phyloP scores from a whole-genome alignment of 2,888 invertebrate genomes.

The Palloptera scutellata region DNA sequence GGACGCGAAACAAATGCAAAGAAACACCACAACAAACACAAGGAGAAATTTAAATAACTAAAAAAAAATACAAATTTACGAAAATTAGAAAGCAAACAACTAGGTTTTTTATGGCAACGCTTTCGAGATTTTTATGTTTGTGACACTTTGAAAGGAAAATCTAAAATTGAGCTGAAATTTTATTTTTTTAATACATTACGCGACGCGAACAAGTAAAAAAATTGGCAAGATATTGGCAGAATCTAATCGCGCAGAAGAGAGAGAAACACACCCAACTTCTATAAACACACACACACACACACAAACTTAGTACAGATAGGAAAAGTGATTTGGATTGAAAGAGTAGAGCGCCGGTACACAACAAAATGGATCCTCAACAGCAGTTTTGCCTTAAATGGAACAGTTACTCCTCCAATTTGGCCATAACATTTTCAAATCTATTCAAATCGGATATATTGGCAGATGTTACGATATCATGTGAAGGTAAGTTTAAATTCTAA shows the following conservation, averaged over 20 bases:
- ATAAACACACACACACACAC: constrained; percentile 29
- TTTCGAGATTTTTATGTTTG: not conserved
- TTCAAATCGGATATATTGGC: constrained; percentile 93
- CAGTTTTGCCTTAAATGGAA: constrained; percentile 96
- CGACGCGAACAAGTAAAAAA: not conserved
- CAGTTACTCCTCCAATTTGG: constrained; percentile 93
- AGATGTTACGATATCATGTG: constrained; percentile 92
- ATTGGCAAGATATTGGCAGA: constrained; percentile 17
- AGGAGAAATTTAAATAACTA: constrained; percentile 5
- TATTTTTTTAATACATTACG: not conserved
- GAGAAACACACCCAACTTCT: constrained; percentile 6
- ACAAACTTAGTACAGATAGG: not conserved
- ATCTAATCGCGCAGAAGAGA: not conserved
- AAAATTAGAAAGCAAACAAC: not conserved
- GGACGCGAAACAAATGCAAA: not conserved
- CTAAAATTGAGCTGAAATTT: not conserved
- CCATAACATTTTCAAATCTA: constrained; percentile 89
- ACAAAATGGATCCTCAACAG: constrained; percentile 87
- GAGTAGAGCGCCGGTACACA: not conserved
- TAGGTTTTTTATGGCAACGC: too few relatives aligned
- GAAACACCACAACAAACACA: not conserved
- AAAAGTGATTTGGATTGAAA: not conserved
- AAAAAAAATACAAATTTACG: not conserved
- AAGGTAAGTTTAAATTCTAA: constrained; percentile 78
- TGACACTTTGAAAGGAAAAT: constrained; percentile 9